A percentile compares a stretch with the other conserved stretches of the same genome.
phyloP scores from a whole-genome alignment of 2,113 vertebrate species.

The Solea solea region DNA sequence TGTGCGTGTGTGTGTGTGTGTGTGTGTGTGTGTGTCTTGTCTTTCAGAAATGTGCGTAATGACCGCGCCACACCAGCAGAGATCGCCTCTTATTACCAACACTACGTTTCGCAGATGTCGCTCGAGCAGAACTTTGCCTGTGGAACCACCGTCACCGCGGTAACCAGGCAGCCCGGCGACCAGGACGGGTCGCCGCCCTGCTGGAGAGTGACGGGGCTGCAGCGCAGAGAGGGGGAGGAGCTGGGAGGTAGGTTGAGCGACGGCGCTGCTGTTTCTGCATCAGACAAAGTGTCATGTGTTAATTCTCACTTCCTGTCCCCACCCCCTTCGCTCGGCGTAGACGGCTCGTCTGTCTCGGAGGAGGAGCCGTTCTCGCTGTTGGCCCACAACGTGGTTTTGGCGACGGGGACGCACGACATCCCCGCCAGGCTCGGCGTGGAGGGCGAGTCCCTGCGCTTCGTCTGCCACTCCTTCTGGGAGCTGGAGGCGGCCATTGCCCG shows the following conservation, averaged over 20 bases:
- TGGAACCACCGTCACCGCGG: conserved; percentile 77
- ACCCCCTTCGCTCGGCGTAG: conserved; percentile 14
- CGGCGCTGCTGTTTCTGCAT: neutral
- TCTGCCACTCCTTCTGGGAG: conserved; percentile 84
- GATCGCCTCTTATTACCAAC: conserved; percentile 85
- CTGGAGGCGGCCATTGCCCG: conserved; percentile 79
- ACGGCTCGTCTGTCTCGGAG: conserved; percentile 32
- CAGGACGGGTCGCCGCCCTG: conserved; percentile 31
- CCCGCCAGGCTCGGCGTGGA: conserved; percentile 76
- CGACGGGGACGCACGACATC: conserved; percentile 84
- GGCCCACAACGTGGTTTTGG: conserved; percentile 82
- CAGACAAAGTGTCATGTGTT: too few relatives aligned
- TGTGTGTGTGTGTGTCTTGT: neutral
- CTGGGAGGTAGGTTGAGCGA: conserved; percentile 46
- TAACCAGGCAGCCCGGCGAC: conserved; percentile 51
- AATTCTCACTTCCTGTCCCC: neutral
- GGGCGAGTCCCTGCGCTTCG: conserved; percentile 81
- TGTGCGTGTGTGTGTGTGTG: neutral
- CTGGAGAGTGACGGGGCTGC: conserved; percentile 80
- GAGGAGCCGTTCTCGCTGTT: conserved; percentile 73
- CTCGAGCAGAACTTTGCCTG: conserved; percentile 79
- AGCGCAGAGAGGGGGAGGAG: conserved; percentile 58
- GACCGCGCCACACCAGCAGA: conserved; percentile 83
- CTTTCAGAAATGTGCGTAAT: conserved; percentile 79
- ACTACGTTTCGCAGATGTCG: conserved; percentile 81